Percentiles rank a stretch among this genome's conserved stretches.
Evolutionary conservation across 2,888 invertebrate genomes (phyloP).

Genomic region (Macrosiphum euphorbiae): DNA sequence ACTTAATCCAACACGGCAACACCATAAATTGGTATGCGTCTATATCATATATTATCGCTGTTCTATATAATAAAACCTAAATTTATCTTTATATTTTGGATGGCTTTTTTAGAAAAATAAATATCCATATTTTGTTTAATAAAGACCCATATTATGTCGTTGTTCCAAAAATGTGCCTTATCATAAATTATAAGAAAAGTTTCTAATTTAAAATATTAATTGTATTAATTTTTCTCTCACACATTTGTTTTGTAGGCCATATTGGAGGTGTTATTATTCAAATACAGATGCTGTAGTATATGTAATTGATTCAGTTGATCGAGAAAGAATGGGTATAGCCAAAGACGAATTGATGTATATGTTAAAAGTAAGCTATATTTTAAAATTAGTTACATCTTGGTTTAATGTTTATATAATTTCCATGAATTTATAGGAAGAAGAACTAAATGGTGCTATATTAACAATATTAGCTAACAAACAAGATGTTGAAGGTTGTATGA

Average conservation of each 20-base stretch:
- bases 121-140: neutral
- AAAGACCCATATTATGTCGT: neutral
- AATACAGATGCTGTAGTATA: constrained; percentile 99
- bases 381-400: neutral
- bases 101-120: neutral
- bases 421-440: constrained; percentile 85
- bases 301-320: constrained; percentile 98
- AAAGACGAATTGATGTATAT: constrained; percentile 98
- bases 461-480: constrained; percentile 99
- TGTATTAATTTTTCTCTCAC: neutral
- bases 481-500: constrained; percentile 98
- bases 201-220: neutral
- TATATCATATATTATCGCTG: neutral
- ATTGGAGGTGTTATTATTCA: constrained; percentile 99
- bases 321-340: constrained; percentile 98
- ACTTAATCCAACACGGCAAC: neutral
- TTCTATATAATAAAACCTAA: neutral
- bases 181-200: neutral
- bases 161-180: neutral
- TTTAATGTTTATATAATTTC: neutral
- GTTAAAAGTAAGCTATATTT: constrained; percentile 82
- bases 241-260: constrained; percentile 81
- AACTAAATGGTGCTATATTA: constrained; percentile 93
- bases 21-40: neutral
- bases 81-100: neutral